Percentiles rank a stretch among this genome's conserved stretches.
Conservation (phyloP, 1,140 invertebrate species). For the Octopus bimaculoides region DNA sequence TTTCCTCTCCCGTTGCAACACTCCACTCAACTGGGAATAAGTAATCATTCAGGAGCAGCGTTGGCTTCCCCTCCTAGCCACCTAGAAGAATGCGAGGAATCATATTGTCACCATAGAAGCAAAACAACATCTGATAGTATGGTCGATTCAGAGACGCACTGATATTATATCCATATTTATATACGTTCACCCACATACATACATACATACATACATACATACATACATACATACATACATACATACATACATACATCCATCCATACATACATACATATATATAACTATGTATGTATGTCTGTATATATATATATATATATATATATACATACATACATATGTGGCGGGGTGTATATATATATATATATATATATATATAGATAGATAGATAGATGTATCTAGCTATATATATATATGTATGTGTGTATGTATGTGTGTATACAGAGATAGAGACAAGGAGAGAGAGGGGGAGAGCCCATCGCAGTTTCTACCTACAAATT, state of each 20-base stretch:
- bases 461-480: too few species aligned
- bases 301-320: constrained; percentile 9
- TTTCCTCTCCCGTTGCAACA: too few species aligned
- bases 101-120: too few species aligned
- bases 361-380: constrained; percentile 3
- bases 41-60: too few species aligned
- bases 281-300: not conserved
- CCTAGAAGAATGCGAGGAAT: too few species aligned
- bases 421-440: not conserved
- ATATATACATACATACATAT: constrained; percentile 2
- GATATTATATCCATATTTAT: not conserved
- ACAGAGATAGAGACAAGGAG: not conserved
- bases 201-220: not conserved
- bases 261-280: not conserved
- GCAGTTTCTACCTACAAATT: too few species aligned
- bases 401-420: not conserved
- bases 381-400: not conserved
- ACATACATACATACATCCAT: not conserved
- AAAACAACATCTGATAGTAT: too few species aligned
- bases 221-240: not conserved
- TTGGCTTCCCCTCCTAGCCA: too few species aligned
- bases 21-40: too few species aligned
- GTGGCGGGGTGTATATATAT: not conserved
- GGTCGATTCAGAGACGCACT: too few species aligned
- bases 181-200: not conserved